Evolutionary conservation across 2,797 vertebrate genomes (phyloP).

Genomic region (Urophycis tenuis): DNA sequence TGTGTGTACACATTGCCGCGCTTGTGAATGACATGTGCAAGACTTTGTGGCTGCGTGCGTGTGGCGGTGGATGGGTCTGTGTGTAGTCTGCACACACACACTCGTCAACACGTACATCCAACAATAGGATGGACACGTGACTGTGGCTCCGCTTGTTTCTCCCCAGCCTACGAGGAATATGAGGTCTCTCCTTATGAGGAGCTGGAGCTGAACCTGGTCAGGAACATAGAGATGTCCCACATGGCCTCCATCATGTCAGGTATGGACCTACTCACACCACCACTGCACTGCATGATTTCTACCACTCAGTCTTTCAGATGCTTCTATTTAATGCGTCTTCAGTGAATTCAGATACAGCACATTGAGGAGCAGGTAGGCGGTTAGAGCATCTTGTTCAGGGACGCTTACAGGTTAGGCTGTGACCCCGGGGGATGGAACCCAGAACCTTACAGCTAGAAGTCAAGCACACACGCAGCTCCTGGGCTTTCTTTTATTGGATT

Average conservation of each 20-base stretch:
- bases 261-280: constrained; percentile 34
- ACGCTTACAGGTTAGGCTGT: background rate
- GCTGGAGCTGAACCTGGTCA: constrained; percentile 70
- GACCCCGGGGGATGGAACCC: background rate
- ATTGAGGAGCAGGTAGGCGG: too few relatives aligned
- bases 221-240: constrained; percentile 76
- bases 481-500: background rate
- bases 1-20: background rate
- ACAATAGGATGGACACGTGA: background rate
- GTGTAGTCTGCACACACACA: background rate
- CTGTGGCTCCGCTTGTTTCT: background rate
- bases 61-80: background rate
- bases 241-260: constrained; percentile 80
- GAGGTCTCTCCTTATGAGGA: constrained; percentile 84
- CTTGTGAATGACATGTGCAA: background rate
- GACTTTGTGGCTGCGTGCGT: background rate
- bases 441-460: background rate
- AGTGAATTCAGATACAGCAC: too few relatives aligned
- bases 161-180: constrained; percentile 75
- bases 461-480: background rate
- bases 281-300: background rate
- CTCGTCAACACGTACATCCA: too few relatives aligned
- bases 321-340: background rate
- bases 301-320: background rate
- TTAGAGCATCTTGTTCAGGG: background rate